A percentile compares a stretch with the other conserved stretches of the same genome.
These are phyloP conservation scores for Cherax quadricarinatus DNA, from an alignment of 1,140 invertebrate species.

Conservation along the genomic window DNA sequence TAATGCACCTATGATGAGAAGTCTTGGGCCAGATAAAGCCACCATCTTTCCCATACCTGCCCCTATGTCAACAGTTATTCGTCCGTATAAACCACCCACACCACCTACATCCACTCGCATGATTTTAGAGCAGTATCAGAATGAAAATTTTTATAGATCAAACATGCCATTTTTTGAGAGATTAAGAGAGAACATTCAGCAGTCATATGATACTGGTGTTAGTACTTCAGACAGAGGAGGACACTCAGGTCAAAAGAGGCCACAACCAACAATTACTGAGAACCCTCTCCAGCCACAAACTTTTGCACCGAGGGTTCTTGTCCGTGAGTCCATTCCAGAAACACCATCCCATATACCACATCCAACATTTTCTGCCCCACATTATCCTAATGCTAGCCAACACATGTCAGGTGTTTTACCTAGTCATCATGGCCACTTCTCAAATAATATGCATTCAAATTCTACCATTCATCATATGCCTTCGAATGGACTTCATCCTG, in stretches of 20 bases:
- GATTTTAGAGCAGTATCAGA: conserved; percentile 48
- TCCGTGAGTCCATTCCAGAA: conserved; percentile 61
- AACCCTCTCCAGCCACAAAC: conserved; percentile 53
- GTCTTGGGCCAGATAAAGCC: conserved; percentile 62
- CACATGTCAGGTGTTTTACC: conserved; percentile 30
- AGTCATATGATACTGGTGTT: conserved; percentile 2
- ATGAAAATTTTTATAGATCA: conserved; percentile 28
- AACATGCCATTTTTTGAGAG: conserved; percentile 49
- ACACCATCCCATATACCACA: conserved; percentile 29
- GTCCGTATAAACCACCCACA: conserved; percentile 27
- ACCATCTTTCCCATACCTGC: conserved; percentile 56
- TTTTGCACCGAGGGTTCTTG: conserved; percentile 51
- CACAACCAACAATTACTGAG: conserved; percentile 40
- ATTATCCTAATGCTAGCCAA: conserved; percentile 40
- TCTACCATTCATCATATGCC: conserved; percentile 35
- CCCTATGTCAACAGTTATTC: conserved; percentile 25
- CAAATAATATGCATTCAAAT: conserved; percentile 48
- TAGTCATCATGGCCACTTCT: conserved; percentile 41
- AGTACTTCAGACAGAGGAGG: conserved; percentile 28
- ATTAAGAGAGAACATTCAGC: conserved; percentile 52
- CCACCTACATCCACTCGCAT: neutral
- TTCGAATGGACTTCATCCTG: conserved; percentile 4
- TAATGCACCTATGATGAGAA: conserved; percentile 37
- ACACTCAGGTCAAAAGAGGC: conserved; percentile 19
- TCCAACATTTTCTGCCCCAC: conserved; percentile 1